Conservation (phyloP, 1,140 invertebrate genomes). For the Pseudomyrmex pallidus region DNA sequence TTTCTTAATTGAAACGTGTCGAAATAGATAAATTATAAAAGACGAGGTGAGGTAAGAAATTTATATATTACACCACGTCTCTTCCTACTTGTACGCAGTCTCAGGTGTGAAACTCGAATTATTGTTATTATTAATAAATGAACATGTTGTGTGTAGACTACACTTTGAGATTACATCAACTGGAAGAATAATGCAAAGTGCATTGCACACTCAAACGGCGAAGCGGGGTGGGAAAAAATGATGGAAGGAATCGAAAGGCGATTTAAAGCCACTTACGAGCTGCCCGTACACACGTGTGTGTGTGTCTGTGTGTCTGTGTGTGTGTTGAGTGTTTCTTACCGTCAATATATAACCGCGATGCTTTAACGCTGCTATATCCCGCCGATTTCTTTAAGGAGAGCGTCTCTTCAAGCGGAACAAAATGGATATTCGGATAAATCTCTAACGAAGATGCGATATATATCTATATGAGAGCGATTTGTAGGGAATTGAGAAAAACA, state of each 20-base stretch:
- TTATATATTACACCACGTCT: background rate
- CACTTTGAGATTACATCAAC: constrained; percentile 9
- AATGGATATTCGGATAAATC: constrained; percentile 42
- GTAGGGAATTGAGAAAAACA: constrained; percentile 35
- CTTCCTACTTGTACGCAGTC: background rate
- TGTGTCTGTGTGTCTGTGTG: too few relatives aligned
- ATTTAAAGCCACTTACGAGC: constrained; percentile 45
- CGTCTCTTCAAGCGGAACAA: background rate
- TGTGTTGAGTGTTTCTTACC: background rate
- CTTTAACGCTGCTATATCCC: background rate
- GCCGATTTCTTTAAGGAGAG: constrained; percentile 24
- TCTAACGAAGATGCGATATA: constrained; percentile 49
- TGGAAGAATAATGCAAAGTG: constrained; percentile 36
- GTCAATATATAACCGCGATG: constrained; percentile 11
- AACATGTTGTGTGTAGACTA: background rate
- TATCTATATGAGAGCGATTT: background rate
- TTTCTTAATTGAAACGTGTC: background rate
- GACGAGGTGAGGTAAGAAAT: background rate
- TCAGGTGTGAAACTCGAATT: too few relatives aligned
- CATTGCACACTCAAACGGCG: constrained; percentile 6
- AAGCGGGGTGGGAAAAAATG: constrained; percentile 15
- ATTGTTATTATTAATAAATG: constrained; percentile 2
- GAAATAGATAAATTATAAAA: too few relatives aligned
- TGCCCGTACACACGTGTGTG: background rate
- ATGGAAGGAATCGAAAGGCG: constrained; percentile 37